Percentiles rank a stretch among this genome's conserved stretches.
Evolutionary conservation across 2,888 invertebrate species (phyloP).

Genomic region (Podabrus alpinus): DNA sequence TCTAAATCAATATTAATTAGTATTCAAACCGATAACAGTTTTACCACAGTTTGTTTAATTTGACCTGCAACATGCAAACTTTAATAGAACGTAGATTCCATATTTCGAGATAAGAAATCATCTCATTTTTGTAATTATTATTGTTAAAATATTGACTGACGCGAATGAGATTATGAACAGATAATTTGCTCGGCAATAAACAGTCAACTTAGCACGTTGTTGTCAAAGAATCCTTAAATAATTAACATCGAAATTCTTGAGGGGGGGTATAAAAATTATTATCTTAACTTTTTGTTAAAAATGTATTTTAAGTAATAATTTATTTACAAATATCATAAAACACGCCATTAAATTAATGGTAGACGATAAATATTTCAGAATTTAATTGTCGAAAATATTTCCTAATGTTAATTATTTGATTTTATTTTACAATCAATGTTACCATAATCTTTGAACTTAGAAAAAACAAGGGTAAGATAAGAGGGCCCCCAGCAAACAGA

Average conservation of each 20-base stretch:
- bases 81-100: not conserved
- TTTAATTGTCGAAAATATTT: not conserved
- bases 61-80: not conserved
- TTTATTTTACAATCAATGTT: slow-evolving; percentile 9
- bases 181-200: not conserved
- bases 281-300: not conserved
- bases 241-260: not conserved
- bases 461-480: slow-evolving; percentile 19
- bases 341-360: not conserved
- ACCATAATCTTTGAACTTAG: slow-evolving; percentile 20
- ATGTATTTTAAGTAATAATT: not conserved
- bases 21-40: not conserved
- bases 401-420: not conserved
- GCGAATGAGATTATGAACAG: not conserved
- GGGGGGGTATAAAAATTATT: not conserved
- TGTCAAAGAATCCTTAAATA: not conserved
- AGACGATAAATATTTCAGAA: not conserved
- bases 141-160: not conserved
- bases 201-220: not conserved
- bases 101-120: not conserved
- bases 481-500: slow-evolving; percentile 35
- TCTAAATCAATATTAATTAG: not conserved
- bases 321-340: not conserved
- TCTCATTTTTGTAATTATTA: not conserved
- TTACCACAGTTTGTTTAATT: not conserved